phyloP scores from a whole-genome alignment of 2,113 vertebrate species.

The Laticauda colubrina region DNA sequence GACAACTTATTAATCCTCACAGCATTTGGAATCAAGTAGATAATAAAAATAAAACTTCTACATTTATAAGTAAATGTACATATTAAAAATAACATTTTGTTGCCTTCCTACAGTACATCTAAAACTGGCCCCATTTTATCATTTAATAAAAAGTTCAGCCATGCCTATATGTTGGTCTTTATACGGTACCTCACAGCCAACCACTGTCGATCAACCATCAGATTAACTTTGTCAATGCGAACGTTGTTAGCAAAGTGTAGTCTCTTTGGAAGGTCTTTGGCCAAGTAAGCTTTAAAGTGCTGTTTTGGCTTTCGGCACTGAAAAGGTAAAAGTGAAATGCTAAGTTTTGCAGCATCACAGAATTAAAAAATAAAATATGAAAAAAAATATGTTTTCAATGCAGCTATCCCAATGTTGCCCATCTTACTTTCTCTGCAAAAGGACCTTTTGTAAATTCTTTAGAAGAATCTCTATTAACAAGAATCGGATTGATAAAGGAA shows the following conservation, averaged over 20 bases:
- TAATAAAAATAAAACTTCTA: not conserved
- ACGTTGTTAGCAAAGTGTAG: slow-evolving; percentile 88
- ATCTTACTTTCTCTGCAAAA: not conserved
- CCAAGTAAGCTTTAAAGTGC: slow-evolving; percentile 89
- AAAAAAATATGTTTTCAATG: not conserved
- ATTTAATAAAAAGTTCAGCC: not conserved
- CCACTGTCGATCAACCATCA: slow-evolving; percentile 87
- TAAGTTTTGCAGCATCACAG: not conserved
- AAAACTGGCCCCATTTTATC: not conserved
- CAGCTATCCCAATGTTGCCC: not conserved
- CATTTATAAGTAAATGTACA: not conserved
- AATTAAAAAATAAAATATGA: not conserved
- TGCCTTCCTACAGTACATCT: not conserved
- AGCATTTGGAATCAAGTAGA: not conserved
- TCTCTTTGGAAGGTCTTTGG: slow-evolving; percentile 87
- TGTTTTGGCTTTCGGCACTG: slow-evolving; percentile 84
- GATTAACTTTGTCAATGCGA: slow-evolving; percentile 88
- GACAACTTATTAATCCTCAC: not conserved
- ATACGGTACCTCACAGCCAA: slow-evolving; percentile 79
- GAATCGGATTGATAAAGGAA: not conserved
- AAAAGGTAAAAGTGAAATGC: slow-evolving; percentile 30
- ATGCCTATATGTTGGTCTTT: not conserved
- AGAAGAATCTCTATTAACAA: not conserved
- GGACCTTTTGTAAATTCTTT: not conserved
- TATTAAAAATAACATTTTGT: not conserved